Conservation (phyloP, 2,888 invertebrate genomes). For the Caenorhabditis imperialis region DNA sequence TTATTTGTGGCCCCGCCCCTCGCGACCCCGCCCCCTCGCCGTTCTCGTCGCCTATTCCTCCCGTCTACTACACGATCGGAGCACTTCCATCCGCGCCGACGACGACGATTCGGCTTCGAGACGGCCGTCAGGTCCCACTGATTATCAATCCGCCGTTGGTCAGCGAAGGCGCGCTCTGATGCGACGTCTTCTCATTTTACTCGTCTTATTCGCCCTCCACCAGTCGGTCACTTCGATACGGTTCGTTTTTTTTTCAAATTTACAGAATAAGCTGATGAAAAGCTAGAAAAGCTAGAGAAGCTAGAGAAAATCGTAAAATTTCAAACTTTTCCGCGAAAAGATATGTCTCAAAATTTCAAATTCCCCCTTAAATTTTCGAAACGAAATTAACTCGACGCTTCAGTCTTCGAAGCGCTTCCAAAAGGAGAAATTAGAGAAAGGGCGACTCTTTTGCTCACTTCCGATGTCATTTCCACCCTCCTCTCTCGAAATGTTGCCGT, state of each 20-base stretch:
- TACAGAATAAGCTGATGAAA: constrained; percentile 1
- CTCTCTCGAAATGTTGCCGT: too few relatives aligned
- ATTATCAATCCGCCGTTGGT: constrained; percentile 42
- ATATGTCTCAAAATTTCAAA: too few relatives aligned
- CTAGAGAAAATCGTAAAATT: not conserved
- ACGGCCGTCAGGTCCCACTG: not conserved
- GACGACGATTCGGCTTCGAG: constrained; percentile 14
- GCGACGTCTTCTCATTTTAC: constrained; percentile 12
- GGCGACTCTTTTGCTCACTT: too few relatives aligned
- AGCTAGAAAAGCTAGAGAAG: too few relatives aligned
- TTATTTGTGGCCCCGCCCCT: constrained; percentile 42
- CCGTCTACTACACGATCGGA: constrained; percentile 34
- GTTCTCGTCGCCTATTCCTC: constrained; percentile 12
- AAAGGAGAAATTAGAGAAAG: too few relatives aligned
- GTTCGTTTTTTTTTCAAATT: constrained; percentile 18
- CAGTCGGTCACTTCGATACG: constrained; percentile 6
- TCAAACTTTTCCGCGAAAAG: not conserved
- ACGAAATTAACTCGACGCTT: too few relatives aligned
- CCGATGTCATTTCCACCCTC: too few relatives aligned
- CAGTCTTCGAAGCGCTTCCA: too few relatives aligned
- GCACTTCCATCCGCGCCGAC: constrained; percentile 27
- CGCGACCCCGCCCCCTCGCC: constrained; percentile 7
- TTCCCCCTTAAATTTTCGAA: too few relatives aligned
- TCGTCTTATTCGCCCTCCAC: constrained; percentile 2
- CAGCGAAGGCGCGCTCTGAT: constrained; percentile 36